Conservation (phyloP, 2,888 invertebrate species). For the Coenonympha arcania region DNA sequence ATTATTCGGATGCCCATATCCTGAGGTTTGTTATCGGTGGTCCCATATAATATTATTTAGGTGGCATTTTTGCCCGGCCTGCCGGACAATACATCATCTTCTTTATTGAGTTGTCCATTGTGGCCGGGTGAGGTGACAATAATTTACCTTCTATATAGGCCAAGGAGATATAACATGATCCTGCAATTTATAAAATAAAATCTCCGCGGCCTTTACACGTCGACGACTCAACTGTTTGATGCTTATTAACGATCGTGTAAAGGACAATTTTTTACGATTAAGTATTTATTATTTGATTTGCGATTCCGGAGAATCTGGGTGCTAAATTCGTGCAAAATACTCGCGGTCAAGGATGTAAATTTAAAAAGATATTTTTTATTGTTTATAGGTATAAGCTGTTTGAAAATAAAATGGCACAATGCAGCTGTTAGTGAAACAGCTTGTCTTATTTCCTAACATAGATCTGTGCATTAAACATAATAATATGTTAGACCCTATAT, state of each 20-base stretch:
- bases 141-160: slow-evolving; percentile 8
- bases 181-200: slow-evolving; percentile 8
- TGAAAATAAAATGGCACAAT: too few relatives aligned
- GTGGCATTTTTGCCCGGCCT: neutral
- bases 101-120: slow-evolving; percentile 10
- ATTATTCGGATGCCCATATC: too few relatives aligned
- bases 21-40: too few relatives aligned
- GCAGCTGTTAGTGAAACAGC: too few relatives aligned
- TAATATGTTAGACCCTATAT: too few relatives aligned
- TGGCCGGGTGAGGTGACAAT: neutral
- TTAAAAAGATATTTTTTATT: too few relatives aligned
- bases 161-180: slow-evolving; percentile 3
- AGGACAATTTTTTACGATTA: neutral
- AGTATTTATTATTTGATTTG: neutral
- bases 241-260: slow-evolving; percentile 1
- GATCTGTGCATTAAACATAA: too few relatives aligned
- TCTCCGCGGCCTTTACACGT: slow-evolving; percentile 4
- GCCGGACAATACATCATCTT: slow-evolving; percentile 2
- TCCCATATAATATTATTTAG: too few relatives aligned
- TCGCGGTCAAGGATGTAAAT: too few relatives aligned
- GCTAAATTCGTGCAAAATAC: neutral
- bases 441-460: too few relatives aligned
- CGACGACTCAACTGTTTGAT: neutral
- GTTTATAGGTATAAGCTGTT: too few relatives aligned
- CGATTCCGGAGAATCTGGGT: neutral